Conservation (phyloP, 2,797 vertebrate species). For the Enteromius viviparus region DNA sequence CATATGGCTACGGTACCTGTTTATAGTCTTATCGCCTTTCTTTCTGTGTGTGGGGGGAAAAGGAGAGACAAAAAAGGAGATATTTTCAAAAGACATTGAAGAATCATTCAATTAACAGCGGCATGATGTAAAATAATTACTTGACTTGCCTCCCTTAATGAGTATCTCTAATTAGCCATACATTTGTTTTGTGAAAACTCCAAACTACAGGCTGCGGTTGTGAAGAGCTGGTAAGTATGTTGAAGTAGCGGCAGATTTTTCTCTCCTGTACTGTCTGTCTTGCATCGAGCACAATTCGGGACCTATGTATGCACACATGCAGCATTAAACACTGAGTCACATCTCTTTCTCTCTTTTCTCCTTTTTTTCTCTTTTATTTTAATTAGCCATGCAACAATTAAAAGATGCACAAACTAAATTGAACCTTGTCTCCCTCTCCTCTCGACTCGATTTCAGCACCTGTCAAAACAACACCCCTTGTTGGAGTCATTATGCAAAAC, state of each 20-base stretch:
- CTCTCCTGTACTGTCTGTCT: conserved; percentile 39
- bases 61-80: conserved; percentile 81
- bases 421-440: conserved; percentile 97
- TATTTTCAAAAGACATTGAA: conserved; percentile 96
- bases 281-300: conserved; percentile 89
- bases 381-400: conserved; percentile 99
- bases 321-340: conserved; percentile 92
- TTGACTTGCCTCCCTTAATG: conserved; percentile 98
- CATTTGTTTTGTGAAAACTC: conserved; percentile 98
- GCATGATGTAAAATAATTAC: conserved; percentile 98
- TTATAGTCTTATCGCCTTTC: conserved; percentile 82
- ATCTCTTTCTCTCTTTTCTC: conserved; percentile 67
- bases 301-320: conserved; percentile 91
- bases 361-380: conserved; percentile 80
- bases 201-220: conserved; percentile 90
- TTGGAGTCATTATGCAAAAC: conserved; percentile 98
- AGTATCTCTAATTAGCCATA: conserved; percentile 99
- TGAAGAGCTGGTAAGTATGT: conserved; percentile 89
- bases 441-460: conserved; percentile 98
- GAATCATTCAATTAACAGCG: conserved; percentile 99
- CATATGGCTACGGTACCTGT: conserved; percentile 80
- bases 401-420: conserved; percentile 99
- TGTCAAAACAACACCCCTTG: conserved; percentile 96
- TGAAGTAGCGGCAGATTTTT: conserved; percentile 79
- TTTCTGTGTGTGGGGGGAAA: conserved; percentile 65